Conservation (phyloP, 2,113 vertebrate species). For the Ictidomys tridecemlineatus region DNA sequence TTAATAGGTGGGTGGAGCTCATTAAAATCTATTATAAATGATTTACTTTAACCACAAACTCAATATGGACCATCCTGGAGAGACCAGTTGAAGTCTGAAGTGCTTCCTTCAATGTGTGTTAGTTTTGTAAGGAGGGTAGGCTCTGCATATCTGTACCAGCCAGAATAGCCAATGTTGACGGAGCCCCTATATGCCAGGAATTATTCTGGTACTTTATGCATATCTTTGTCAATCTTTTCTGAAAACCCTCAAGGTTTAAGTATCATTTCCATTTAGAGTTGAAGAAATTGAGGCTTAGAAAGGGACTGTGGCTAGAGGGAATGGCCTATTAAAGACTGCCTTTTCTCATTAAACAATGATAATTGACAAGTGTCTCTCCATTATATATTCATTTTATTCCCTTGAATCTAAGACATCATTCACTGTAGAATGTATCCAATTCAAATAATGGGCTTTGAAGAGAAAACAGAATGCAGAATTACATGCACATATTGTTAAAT, state of each 20-base stretch:
- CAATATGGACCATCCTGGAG: not conserved
- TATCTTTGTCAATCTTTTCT: not conserved
- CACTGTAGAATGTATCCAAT: accelerated
- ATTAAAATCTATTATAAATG: conserved; percentile 20
- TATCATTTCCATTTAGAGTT: not conserved
- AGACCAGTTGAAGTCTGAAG: not conserved
- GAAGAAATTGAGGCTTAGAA: not conserved
- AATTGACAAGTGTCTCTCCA: not conserved
- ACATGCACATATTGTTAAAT: not conserved
- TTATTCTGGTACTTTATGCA: not conserved
- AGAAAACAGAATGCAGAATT: not conserved
- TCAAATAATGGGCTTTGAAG: not conserved
- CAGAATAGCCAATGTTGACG: too few species aligned
- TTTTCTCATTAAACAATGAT: not conserved
- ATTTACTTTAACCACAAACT: conserved; percentile 51
- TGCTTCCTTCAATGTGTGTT: not conserved
- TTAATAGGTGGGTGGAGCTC: conserved; percentile 41
- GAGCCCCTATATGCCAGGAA: accelerated
- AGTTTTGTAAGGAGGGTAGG: accelerated
- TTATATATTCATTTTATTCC: too few species aligned
- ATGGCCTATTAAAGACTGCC: not conserved
- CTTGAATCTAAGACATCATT: not conserved
- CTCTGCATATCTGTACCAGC: accelerated
- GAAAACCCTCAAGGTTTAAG: not conserved
- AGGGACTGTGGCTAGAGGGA: not conserved